Evolutionary conservation across 2,888 invertebrate genomes (phyloP).

Genomic region (Aporophyla nigra): DNA sequence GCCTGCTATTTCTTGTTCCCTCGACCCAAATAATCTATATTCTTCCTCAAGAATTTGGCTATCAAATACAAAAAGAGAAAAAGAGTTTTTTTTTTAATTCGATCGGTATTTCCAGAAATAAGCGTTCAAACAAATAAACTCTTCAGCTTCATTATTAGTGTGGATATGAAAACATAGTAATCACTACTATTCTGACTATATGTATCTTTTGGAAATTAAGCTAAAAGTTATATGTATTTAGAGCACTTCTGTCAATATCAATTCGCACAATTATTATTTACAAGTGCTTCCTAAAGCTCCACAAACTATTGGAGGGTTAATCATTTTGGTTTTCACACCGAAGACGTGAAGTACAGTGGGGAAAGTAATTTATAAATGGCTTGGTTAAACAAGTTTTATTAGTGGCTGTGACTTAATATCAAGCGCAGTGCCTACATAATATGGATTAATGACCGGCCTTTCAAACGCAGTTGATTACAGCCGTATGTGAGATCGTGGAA

Average conservation of each 20-base stretch:
- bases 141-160: too few relatives aligned
- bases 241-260: not conserved
- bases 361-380: slow-evolving; percentile 62
- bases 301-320: not conserved
- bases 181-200: not conserved
- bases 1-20: too few relatives aligned
- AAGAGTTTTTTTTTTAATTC: too few relatives aligned
- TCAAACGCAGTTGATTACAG: slow-evolving; percentile 16
- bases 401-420: slow-evolving; percentile 52
- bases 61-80: too few relatives aligned
- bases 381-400: slow-evolving; percentile 63
- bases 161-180: not conserved
- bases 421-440: slow-evolving; percentile 51
- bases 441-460: slow-evolving; percentile 53
- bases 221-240: not conserved
- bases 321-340: not conserved
- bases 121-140: too few relatives aligned
- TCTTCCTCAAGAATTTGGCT: too few relatives aligned
- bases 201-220: not conserved
- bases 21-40: too few relatives aligned
- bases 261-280: not conserved
- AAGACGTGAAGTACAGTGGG: slow-evolving; percentile 22
- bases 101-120: too few relatives aligned
- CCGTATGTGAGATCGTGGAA: slow-evolving; percentile 27
- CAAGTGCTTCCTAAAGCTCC: not conserved